These are phyloP conservation scores for Diadema setosum DNA, from an alignment of 35 echinoderm and acorn worm species.

Conservation along the genomic window DNA sequence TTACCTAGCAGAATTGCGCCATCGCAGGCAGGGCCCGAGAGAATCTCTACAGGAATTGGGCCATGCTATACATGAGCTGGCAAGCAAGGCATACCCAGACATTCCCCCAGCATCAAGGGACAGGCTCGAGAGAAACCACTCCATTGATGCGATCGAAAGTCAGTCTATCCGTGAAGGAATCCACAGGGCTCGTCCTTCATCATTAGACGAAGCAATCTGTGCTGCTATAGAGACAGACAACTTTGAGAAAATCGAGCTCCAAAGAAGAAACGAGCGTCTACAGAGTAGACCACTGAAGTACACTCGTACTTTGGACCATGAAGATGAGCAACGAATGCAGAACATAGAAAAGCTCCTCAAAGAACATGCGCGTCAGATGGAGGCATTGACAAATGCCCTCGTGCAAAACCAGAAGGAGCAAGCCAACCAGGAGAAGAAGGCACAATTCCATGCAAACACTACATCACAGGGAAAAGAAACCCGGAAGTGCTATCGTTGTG, in stretches of 20 bases:
- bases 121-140: too few species aligned
- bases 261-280: neutral
- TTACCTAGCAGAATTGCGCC: too few species aligned
- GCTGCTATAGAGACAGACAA: too few species aligned
- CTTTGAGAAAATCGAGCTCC: neutral
- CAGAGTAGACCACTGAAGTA: neutral
- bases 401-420: too few species aligned
- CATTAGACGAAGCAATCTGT: slow-evolving; percentile 22
- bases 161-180: slow-evolving; percentile 17
- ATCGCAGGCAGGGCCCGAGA: neutral
- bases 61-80: neutral
- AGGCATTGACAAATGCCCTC: neutral
- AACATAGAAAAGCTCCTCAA: neutral
- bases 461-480: neutral
- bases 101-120: neutral
- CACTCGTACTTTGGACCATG: neutral
- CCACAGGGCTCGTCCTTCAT: slow-evolving; percentile 4
- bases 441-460: neutral
- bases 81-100: slow-evolving; percentile 13
- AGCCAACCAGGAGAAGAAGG: neutral
- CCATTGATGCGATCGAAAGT: neutral
- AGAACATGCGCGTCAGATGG: neutral
- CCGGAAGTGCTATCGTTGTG: slow-evolving; percentile 2
- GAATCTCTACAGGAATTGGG: slow-evolving; percentile 31
- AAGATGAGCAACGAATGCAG: neutral